Evolutionary conservation across 2,797 vertebrate genomes (phyloP).

Genomic region (Uromys caudimaculatus): DNA sequence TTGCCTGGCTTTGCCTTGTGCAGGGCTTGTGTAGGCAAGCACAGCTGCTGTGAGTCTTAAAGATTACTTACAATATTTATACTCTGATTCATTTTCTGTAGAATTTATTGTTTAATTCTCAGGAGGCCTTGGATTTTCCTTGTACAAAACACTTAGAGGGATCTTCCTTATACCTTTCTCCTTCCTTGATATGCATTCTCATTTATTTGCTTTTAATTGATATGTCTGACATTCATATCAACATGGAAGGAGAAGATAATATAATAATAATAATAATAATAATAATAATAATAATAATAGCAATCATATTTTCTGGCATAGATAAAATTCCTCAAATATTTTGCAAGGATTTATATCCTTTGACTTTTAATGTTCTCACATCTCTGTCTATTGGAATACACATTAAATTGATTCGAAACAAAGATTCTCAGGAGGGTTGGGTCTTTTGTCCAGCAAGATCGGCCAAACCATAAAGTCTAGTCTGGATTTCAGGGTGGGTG

Average conservation of each 20-base stretch:
- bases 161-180: not conserved
- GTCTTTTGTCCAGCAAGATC: not conserved
- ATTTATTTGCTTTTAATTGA: not conserved
- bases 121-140: not conserved
- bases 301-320: not conserved
- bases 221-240: not conserved
- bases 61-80: conserved; percentile 6
- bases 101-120: conserved; percentile 11
- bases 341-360: not conserved
- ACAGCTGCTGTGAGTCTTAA: not conserved
- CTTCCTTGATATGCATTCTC: not conserved
- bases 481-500: not conserved
- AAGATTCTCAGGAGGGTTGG: not conserved
- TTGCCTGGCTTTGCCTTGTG: not conserved
- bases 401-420: conserved; percentile 1
- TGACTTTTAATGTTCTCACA: not conserved
- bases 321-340: not conserved
- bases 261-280: not conserved
- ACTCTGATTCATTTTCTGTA: conserved; percentile 50
- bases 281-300: not conserved
- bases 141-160: not conserved
- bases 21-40: too few species aligned
- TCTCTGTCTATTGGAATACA: not conserved
- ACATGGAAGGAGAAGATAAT: too few species aligned
- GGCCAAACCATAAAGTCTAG: not conserved